Base-by-base conservation (phyloP, 2,113 vertebrate species). In the Myocastor coypus region DNA sequence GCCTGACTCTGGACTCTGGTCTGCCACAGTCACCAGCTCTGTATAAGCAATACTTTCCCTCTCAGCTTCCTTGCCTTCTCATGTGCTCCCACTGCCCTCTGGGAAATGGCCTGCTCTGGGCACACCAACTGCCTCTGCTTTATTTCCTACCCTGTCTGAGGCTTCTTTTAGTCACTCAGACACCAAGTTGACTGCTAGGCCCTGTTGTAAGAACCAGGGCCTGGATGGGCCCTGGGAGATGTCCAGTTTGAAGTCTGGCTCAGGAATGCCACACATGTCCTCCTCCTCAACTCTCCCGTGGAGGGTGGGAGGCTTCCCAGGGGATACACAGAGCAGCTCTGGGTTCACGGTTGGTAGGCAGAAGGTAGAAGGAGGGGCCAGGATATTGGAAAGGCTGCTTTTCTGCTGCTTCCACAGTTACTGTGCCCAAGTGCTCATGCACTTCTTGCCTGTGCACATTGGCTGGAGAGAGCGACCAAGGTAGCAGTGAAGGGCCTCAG, bases 41-140 rank as follows among this genome's bases (percentile, higher is more conserved):
- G 95, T 88, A 94, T 75, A 96, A 98, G 97, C 97, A 97, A 98
- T 98, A 98, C 83, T 97, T 89, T 9, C 55, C 63, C 40, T 32
- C 63, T 30, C 0, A 0, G 59, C 91, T 89, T 87, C 94, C 93
- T 89, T 24, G 69, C 77, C 86, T 34, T 87, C 57, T n/a, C 5
- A 57, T 2, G 1, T 57, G 16, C 57, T 9, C 4, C 77, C 1
- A 1, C 94, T 83, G 93, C 95, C 89, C 83, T 52, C 68, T 7
- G 40, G 93, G 71, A 61, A 69, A 68, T 2, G 12, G 64, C 83
- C 81, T 92, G 91, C 63, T 46, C 66, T 20, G 19, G 75, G 63
- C 5, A 13, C 52, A 42, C 40, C 57, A 13, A 28, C 63, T 50
- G 63, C 92, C 81, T 97, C 81, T 93, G 92, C 94, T 94, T 91